Conservation (phyloP, 1,140 invertebrate species). For the Drosophila pandora region DNA sequence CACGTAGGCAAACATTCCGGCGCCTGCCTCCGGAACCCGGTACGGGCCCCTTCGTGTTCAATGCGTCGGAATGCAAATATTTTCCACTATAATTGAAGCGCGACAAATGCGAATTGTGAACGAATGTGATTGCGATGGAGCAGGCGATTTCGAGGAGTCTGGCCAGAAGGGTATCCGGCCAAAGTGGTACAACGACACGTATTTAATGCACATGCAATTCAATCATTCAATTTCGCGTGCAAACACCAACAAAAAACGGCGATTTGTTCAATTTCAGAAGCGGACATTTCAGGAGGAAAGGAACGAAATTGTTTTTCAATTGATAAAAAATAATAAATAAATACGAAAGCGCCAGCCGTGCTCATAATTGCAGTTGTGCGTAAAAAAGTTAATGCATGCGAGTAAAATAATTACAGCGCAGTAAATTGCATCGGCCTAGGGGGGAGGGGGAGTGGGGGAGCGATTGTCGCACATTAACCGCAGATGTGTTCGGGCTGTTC, state of each 20-base stretch:
- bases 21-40: not conserved
- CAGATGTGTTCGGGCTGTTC: constrained; percentile 47
- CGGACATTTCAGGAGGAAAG: constrained; percentile 1
- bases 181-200: constrained; percentile 29
- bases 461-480: constrained; percentile 61
- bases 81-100: constrained; percentile 61
- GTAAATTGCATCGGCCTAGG: constrained; percentile 47
- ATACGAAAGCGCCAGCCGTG: not conserved
- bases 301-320: constrained; percentile 32
- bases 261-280: constrained; percentile 16
- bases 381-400: constrained; percentile 10
- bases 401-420: constrained; percentile 39
- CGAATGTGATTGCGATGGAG: constrained; percentile 35
- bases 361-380: constrained; percentile 51
- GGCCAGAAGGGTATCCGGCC: not conserved
- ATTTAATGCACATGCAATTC: constrained; percentile 38
- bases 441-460: constrained; percentile 1
- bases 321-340: constrained; percentile 11
- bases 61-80: constrained; percentile 58
- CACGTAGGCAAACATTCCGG: constrained; percentile 47
- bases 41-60: not conserved
- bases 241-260: constrained; percentile 15
- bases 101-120: constrained; percentile 53
- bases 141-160: constrained; percentile 14
- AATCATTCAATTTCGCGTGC: constrained; percentile 40